These are phyloP conservation scores for Phaethon lepturus DNA, from an alignment of 2,113 vertebrate genomes.

Conservation along the genomic window DNA sequence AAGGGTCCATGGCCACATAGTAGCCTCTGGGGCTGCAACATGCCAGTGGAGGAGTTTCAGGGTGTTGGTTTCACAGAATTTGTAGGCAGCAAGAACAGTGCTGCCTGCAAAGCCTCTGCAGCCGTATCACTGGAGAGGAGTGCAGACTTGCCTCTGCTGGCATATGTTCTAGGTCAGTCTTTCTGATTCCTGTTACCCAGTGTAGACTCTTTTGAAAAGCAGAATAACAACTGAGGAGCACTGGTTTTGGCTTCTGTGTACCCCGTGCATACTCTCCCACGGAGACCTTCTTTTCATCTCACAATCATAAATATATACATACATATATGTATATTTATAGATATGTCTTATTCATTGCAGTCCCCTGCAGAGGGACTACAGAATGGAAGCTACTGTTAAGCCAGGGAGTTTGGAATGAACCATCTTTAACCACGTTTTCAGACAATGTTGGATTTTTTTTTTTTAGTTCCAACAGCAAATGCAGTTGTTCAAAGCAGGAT, in stretches of 20 bases:
- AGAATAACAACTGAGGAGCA: not conserved
- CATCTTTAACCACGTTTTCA: not conserved
- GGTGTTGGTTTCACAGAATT: not conserved
- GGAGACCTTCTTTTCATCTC: not conserved
- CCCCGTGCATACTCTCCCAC: not conserved
- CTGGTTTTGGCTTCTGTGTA: not conserved
- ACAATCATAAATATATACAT: too few relatives aligned
- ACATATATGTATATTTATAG: not conserved
- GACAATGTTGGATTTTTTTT: not conserved
- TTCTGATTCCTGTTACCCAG: not conserved
- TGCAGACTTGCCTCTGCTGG: not conserved
- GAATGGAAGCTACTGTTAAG: not conserved
- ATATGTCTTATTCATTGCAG: not conserved
- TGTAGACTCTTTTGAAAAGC: not conserved
- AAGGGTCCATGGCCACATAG: not conserved
- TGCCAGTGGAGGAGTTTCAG: not conserved
- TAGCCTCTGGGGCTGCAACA: fast-evolving
- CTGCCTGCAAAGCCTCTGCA: not conserved
- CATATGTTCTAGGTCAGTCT: not conserved
- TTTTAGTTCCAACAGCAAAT: not conserved
- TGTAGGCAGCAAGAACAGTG: not conserved
- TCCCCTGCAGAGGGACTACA: not conserved
- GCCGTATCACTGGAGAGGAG: not conserved
- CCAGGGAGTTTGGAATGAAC: not conserved
- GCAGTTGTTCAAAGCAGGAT: not conserved